Evolutionary conservation across 1,140 invertebrate species (phyloP).

Genomic region (Drosophila malerkotliana): DNA sequence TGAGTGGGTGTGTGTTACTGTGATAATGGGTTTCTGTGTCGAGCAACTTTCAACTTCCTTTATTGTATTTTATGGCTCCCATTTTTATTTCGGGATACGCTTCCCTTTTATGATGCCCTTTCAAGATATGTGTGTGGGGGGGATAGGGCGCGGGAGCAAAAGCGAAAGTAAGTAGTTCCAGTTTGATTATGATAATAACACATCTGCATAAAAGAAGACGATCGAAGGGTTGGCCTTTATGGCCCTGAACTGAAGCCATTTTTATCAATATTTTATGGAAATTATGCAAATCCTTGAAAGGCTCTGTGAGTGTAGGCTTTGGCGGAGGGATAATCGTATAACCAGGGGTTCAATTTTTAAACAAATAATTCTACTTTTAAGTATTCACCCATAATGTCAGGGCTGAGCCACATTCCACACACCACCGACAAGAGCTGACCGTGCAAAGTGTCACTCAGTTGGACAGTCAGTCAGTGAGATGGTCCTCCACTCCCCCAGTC

Average conservation of each 20-base stretch:
- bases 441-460: slow-evolving; percentile 39
- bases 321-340: too few relatives aligned
- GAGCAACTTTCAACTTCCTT: slow-evolving; percentile 79
- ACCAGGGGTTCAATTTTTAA: too few relatives aligned
- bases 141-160: slow-evolving; percentile 3
- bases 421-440: background rate
- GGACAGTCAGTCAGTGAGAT: slow-evolving; percentile 38
- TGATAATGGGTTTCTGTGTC: slow-evolving; percentile 82
- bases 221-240: slow-evolving; percentile 37
- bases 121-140: slow-evolving; percentile 28
- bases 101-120: slow-evolving; percentile 24
- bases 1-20: slow-evolving; percentile 56
- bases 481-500: slow-evolving; percentile 15
- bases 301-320: slow-evolving; percentile 30
- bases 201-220: slow-evolving; percentile 19
- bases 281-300: slow-evolving; percentile 69
- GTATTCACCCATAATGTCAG: background rate
- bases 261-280: slow-evolving; percentile 54
- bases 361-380: too few relatives aligned
- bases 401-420: background rate
- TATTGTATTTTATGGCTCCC: slow-evolving; percentile 75
- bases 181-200: slow-evolving; percentile 75
- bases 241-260: slow-evolving; percentile 17
- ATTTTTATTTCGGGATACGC: slow-evolving; percentile 44
- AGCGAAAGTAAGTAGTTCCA: slow-evolving; percentile 44